Evolutionary conservation across 1,140 invertebrate species (phyloP).

Genomic region (Melitaea cinxia): DNA sequence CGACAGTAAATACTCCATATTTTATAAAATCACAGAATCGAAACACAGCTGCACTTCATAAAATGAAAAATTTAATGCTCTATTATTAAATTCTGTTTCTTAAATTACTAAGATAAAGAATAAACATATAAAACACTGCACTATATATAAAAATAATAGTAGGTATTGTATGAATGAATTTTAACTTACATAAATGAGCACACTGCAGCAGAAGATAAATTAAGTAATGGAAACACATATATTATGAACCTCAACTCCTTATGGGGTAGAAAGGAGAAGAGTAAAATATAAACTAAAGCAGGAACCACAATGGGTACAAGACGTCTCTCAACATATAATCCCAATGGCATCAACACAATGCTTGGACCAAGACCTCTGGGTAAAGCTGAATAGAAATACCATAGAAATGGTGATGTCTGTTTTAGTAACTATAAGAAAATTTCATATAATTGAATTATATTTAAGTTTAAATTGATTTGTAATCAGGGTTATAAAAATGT

Average conservation of each 20-base stretch:
- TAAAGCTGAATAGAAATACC: slow-evolving; percentile 99
- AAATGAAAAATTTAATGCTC: slow-evolving; percentile 13
- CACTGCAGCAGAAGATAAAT: slow-evolving; percentile 92
- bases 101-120: too few species aligned
- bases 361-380: slow-evolving; percentile 94
- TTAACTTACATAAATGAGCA: slow-evolving; percentile 94
- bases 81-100: slow-evolving; percentile 9
- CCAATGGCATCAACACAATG: slow-evolving; percentile 91
- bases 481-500: too few species aligned
- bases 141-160: too few species aligned
- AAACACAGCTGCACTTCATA: too few species aligned
- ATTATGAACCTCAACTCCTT: slow-evolving; percentile 99
- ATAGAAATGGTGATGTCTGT: slow-evolving; percentile 96
- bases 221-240: slow-evolving; percentile 97
- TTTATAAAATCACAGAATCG: too few species aligned
- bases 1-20: too few species aligned
- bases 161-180: too few species aligned
- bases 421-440: slow-evolving; percentile 14
- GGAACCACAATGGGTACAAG: slow-evolving; percentile 87
- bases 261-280: slow-evolving; percentile 98
- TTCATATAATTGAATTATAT: not conserved
- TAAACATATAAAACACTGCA: too few species aligned
- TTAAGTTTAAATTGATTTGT: too few species aligned
- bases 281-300: slow-evolving; percentile 90
- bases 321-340: slow-evolving; percentile 88